These are phyloP conservation scores for Oplegnathus fasciatus DNA, from an alignment of 2,113 vertebrate genomes.

Conservation along the genomic window DNA sequence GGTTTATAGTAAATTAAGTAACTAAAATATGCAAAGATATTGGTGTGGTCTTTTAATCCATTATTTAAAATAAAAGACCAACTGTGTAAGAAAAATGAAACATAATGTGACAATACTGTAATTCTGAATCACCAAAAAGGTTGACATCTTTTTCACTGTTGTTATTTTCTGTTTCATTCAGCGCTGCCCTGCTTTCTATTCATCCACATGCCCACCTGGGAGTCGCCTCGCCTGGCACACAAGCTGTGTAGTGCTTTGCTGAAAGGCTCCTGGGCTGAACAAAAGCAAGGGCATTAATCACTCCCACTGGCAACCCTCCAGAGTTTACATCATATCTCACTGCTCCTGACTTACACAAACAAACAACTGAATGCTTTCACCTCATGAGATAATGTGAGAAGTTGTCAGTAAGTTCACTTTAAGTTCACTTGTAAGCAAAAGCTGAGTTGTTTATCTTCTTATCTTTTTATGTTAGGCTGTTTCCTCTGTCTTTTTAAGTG, in stretches of 20 bases:
- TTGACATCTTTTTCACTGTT: not conserved
- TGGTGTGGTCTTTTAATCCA: not conserved
- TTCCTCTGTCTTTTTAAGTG: not conserved
- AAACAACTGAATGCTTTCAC: conserved; percentile 16
- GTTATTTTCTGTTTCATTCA: not conserved
- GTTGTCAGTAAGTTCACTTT: not conserved
- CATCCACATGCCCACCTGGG: conserved; percentile 25
- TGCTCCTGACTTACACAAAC: conserved; percentile 25
- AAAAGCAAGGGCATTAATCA: conserved; percentile 17
- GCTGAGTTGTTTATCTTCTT: not conserved
- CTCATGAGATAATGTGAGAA: not conserved
- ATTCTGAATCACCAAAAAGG: not conserved
- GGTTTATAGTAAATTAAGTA: too few species aligned
- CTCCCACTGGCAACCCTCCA: conserved; percentile 35
- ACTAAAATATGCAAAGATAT: too few species aligned
- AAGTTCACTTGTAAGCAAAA: too few species aligned
- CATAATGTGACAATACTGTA: not conserved
- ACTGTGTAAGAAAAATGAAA: not conserved
- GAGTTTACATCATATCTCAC: conserved; percentile 24
- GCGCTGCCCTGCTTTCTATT: conserved; percentile 11
- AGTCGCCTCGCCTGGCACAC: conserved; percentile 6
- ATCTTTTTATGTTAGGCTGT: not conserved
- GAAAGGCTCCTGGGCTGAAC: conserved; percentile 20
- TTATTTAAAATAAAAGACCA: not conserved
- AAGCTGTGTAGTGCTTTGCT: conserved; percentile 17